These are phyloP conservation scores for Strigamia crassipes DNA, from an alignment of 2,888 invertebrate genomes.

Conservation along the genomic window DNA sequence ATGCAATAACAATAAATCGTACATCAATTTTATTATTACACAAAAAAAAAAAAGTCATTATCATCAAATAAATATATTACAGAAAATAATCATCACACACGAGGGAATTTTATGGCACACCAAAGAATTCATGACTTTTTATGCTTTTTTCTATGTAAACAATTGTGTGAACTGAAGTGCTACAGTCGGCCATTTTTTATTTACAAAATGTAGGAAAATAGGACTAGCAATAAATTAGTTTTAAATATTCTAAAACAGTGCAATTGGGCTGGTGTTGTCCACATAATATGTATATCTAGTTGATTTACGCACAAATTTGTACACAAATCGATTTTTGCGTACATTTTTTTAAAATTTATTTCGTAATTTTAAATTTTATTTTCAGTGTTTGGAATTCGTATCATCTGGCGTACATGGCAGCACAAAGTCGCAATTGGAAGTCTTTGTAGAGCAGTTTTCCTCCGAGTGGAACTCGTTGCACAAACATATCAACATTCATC, in stretches of 20 bases:
- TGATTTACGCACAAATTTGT: neutral
- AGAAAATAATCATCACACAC: neutral
- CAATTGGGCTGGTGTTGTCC: neutral
- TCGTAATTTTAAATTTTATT: too few relatives aligned
- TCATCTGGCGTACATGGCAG: conserved; percentile 65
- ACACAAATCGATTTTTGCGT: neutral
- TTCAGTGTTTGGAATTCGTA: neutral
- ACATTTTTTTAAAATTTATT: too few relatives aligned
- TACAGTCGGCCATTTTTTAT: neutral
- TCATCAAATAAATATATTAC: neutral
- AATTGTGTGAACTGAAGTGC: conserved; percentile 1
- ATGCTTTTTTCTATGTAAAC: neutral
- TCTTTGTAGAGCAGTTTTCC: conserved; percentile 73
- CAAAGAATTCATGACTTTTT: neutral
- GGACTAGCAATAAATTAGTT: neutral
- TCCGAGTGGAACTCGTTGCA: conserved; percentile 70
- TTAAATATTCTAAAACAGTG: neutral
- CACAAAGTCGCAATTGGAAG: conserved; percentile 70
- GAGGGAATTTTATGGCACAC: conserved; percentile 12
- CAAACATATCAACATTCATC: conserved; percentile 77
- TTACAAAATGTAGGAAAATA: neutral
- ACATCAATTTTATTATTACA: conserved; percentile 20
- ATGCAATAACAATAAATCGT: neutral
- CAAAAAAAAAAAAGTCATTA: neutral
- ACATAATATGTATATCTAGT: neutral